Conservation (phyloP, 2,113 vertebrate species). For the Halichoerus grypus region DNA sequence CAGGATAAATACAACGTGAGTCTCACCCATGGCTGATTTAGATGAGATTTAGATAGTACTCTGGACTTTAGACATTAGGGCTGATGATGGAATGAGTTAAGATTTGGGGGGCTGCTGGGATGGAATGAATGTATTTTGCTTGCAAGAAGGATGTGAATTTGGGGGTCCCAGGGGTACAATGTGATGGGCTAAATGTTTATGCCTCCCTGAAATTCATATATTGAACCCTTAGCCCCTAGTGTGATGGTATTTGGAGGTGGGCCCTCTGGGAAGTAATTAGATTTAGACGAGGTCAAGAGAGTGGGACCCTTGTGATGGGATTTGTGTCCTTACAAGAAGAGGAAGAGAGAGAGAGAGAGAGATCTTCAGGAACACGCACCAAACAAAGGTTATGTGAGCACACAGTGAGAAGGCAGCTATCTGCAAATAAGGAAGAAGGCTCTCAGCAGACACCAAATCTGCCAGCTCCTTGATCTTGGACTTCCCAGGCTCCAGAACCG, state of each 20-base stretch:
- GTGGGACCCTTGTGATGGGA: neutral
- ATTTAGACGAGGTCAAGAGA: neutral
- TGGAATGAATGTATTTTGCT: neutral
- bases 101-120: neutral
- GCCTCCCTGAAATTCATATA: neutral
- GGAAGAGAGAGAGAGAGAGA: neutral
- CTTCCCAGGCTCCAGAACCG: neutral
- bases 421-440: neutral
- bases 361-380: neutral
- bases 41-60: neutral
- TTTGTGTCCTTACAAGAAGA: neutral
- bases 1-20: neutral
- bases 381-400: neutral
- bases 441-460: neutral
- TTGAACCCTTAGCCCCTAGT: neutral
- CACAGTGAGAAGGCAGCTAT: neutral
- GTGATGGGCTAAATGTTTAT: neutral
- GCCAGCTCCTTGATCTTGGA: neutral
- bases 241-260: neutral
- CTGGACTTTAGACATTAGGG: neutral
- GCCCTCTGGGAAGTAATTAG: neutral
- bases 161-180: neutral
- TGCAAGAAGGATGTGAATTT: neutral
- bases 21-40: neutral
- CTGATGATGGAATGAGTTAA: neutral